Percentiles rank a stretch among this genome's conserved stretches.
Evolutionary conservation across 2,113 vertebrate genomes (phyloP).

Genomic region (Seriola aureovittata): DNA sequence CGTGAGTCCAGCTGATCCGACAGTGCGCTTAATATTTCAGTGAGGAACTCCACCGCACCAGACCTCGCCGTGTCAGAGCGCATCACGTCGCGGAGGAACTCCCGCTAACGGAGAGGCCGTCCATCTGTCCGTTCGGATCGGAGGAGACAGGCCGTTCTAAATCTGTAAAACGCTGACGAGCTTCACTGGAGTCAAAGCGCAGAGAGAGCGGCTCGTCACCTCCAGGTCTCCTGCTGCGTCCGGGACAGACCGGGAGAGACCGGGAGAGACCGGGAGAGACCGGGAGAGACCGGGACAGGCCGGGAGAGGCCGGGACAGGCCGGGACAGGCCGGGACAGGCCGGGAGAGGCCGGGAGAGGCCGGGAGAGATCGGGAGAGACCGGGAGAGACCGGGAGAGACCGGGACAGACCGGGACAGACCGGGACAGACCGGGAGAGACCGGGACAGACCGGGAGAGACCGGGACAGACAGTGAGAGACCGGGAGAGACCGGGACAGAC

Average conservation of each 20-base stretch:
- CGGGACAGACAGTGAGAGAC: no score
- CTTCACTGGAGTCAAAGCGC: neutral
- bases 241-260: neutral
- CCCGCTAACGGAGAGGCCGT: neutral
- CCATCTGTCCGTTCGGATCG: neutral
- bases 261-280: neutral
- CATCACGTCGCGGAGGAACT: conserved; percentile 25
- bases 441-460: no score
- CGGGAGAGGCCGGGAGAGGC: no score
- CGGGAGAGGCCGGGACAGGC: neutral
- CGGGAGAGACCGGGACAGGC: no score
- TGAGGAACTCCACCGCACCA: conserved; percentile 1
- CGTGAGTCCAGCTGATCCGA: conserved; percentile 8
- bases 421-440: no score
- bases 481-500: no score
- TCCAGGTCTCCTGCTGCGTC: neutral
- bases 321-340: no score
- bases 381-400: no score
- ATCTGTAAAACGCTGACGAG: neutral
- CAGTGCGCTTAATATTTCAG: conserved; percentile 40
- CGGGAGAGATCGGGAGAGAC: no score
- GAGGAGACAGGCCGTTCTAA: neutral
- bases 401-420: no score
- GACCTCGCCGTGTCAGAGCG: neutral
- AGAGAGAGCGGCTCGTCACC: neutral